Base-by-base conservation (phyloP, 2,888 invertebrate genomes). In the Drosophila phalerata region DNA sequence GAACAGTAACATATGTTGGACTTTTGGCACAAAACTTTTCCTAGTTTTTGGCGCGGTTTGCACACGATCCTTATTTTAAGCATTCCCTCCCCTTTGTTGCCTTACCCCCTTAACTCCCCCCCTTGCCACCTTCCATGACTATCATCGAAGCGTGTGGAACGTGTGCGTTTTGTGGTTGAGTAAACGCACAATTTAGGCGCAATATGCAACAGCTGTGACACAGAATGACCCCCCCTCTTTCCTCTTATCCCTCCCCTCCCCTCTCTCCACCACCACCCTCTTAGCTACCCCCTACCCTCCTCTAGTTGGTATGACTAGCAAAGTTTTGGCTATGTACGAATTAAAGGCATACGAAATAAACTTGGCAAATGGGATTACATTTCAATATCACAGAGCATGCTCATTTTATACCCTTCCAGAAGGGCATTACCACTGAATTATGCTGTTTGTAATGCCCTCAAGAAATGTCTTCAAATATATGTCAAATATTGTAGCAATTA, bases 1-100 rank as follows among this genome's bases (percentile, higher is more conserved):
- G 84, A 86, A 52, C 69, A 62, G 84, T 80, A 88, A 88, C 84
- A 84, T 86, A 86, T 84, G 84, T 88, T 88, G 88, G 84, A 84
- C 88, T 84, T 55, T 86, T 73, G 73, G 81, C 65, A 70, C 62
- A 83, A 79, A 84, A 73, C 65, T 84, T 79, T 83, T 63, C 52
- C 64, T 49, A 77, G 68, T 66, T 80, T 81, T 81, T 68, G 81
- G 66, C 58, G 77, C 64, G 45, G 55, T 68, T 64, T 67, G 61
- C 63, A 65, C 63, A 73, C 57, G 69, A 55, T 55, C 37, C 56
- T 60, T 64, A 69, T 74, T 66, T 78, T 66, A 53, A 65, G 75
- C 75, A 60, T 56, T 48, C 62, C 32, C 34, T 55, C 55, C 53
- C 22, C 22, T 22, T 22, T 22, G 4, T 56, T 42, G 22, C 22